Conservation (phyloP, 2,113 vertebrate species). For the Echinops telfairi region DNA sequence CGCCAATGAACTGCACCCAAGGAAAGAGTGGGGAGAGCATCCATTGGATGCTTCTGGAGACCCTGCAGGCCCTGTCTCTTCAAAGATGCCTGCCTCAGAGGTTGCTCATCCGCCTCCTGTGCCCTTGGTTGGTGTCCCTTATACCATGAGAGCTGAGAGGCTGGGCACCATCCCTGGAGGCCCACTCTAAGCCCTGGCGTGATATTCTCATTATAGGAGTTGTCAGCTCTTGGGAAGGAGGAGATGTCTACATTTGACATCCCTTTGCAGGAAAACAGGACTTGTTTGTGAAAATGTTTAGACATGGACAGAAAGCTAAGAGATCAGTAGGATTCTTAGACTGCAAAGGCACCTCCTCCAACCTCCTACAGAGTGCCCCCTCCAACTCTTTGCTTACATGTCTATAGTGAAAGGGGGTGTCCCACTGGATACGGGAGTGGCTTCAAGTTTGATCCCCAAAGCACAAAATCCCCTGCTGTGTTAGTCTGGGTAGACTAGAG, state of each 20-base stretch:
- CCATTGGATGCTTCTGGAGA: constrained; percentile 64
- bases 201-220: constrained; percentile 49
- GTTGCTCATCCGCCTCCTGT: constrained; percentile 29
- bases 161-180: constrained; percentile 58
- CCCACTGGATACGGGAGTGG: no score
- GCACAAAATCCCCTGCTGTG: not conserved
- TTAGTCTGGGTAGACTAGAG: no score
- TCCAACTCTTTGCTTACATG: not conserved
- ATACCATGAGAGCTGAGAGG: not conserved
- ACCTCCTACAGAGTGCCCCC: accelerated
- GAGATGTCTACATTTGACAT: constrained; percentile 73
- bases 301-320: not conserved
- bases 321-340: not conserved
- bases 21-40: not conserved
- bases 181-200: constrained; percentile 46
- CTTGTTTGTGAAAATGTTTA: not conserved
- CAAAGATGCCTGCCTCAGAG: not conserved
- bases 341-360: not conserved
- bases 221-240: constrained; percentile 60
- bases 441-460: not conserved
- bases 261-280: constrained; percentile 72
- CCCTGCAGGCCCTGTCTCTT: constrained; percentile 71
- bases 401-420: accelerated
- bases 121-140: constrained; percentile 48
- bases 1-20: constrained; percentile 20